Percentiles rank a stretch among this genome's conserved stretches.
Conservation (phyloP, 2,113 vertebrate genomes). For the Pachyramphus minor region DNA sequence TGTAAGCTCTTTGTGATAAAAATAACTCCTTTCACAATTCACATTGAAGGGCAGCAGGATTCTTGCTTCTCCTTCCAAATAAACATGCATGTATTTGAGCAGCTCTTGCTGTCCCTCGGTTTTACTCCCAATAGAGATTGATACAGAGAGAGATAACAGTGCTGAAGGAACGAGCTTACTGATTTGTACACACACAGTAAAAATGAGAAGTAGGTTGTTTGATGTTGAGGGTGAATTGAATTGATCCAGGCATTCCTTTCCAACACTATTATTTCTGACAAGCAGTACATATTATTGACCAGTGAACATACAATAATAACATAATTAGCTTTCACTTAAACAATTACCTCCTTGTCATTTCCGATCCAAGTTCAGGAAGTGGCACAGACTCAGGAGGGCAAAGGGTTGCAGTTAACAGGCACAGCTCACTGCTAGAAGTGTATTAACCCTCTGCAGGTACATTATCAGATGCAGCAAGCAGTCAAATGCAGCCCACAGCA, state of each 20-base stretch:
- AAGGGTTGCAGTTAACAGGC: background rate
- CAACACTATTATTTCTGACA: background rate
- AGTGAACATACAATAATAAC: background rate
- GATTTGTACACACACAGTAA: background rate
- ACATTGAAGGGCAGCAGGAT: background rate
- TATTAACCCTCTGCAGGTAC: background rate
- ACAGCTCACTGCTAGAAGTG: background rate
- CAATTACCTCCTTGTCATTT: slow-evolving; percentile 10
- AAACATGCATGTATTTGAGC: background rate
- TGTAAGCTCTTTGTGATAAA: slow-evolving; percentile 19
- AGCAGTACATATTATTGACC: background rate
- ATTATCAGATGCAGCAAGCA: background rate
- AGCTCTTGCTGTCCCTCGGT: background rate
- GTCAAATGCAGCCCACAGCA: background rate
- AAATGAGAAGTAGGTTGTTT: background rate
- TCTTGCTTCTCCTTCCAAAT: background rate
- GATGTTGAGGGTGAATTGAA: background rate
- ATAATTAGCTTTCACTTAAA: slow-evolving; percentile 32
- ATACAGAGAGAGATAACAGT: background rate
- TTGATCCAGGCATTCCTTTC: background rate
- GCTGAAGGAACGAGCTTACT: background rate
- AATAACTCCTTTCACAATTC: slow-evolving; percentile 31
- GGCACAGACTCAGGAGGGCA: background rate
- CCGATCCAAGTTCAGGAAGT: slow-evolving; percentile 6
- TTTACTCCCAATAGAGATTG: background rate